Base-by-base conservation (phyloP, 1,140 invertebrate species). In the Drosophila pallidifrons region DNA sequence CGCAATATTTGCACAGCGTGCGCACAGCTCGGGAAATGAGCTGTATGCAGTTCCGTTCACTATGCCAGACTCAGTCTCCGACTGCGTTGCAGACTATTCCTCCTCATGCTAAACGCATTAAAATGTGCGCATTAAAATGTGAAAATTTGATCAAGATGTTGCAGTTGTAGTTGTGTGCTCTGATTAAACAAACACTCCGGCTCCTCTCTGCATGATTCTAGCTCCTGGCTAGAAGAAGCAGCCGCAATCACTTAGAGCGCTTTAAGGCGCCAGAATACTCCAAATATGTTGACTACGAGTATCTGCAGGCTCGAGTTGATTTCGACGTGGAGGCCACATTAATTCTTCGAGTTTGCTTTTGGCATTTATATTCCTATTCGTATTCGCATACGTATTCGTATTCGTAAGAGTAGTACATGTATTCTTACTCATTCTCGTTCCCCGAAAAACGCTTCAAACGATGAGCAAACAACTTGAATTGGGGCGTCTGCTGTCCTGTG, bases 271-370 rank as follows among this genome's bases (percentile, higher is more conserved):
- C 61, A 38, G 30, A 55, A 32, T 28, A 49, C 51, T 20, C 16
- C 8, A 32, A 65, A 72, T 66, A 41, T 65, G 64, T 38, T 13
- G 4, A 43, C 41, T 5, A n/a, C 11, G 41, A 43, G 41, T 6
- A 38, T 38, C 3, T 68, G 71, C 47, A 49, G 54, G n/a, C 15
- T 28, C 15, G 35, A 38, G 52, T 41, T 30, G 20, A 58, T 16
- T 47, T 58, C 32, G 15, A 11, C 65, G 43, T 58, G 13, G n/a
- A 25, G 68, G 16, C 58, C 72, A 63, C 77, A 79, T 79, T 77
- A 79, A 79, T 77, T 72, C 47, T 41, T 67, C 47, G 69, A 67
- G 77, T 67, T 79, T 79, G 63, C 69, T 79, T 77, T 79, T 79
- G 77, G 77, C 77, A 79, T 79, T 79, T 79, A 79, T 79, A 68